Percentiles rank a stretch among this genome's conserved stretches.
Evolutionary conservation across 2,888 invertebrate genomes (phyloP).

Genomic region (Melanotus villosus): DNA sequence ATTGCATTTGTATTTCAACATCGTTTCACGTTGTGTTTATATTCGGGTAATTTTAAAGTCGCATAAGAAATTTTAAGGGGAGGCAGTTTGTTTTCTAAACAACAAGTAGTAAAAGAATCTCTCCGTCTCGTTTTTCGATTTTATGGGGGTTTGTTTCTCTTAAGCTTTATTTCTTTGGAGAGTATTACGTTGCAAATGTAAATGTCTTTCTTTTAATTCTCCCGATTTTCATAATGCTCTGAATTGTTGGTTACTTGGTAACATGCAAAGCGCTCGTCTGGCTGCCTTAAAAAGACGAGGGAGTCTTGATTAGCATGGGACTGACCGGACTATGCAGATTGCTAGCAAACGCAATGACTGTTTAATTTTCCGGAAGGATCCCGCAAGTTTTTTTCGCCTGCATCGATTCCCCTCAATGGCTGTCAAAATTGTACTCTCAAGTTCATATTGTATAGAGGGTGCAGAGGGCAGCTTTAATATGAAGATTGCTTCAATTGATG

Average conservation of each 20-base stretch:
- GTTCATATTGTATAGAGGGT: constrained; percentile 62
- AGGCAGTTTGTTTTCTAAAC: neutral
- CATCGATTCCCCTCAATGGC: constrained; percentile 59
- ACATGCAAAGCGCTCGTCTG: constrained; percentile 53
- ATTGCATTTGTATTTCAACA: too few species aligned
- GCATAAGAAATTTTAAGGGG: neutral
- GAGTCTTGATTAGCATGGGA: constrained; percentile 56
- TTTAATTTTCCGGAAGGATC: constrained; percentile 63
- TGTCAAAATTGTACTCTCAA: constrained; percentile 65
- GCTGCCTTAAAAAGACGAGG: constrained; percentile 50
- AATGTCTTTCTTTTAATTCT: constrained; percentile 40
- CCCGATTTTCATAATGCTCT: constrained; percentile 40
- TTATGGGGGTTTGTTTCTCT: constrained; percentile 23
- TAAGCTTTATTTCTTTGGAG: constrained; percentile 34
- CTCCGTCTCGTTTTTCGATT: neutral
- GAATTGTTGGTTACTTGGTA: constrained; percentile 32
- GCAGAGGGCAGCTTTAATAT: constrained; percentile 65
- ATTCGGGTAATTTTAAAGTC: too few species aligned
- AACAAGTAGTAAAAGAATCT: neutral
- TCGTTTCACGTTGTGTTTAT: too few species aligned
- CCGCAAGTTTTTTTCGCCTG: constrained; percentile 56
- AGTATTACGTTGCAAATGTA: constrained; percentile 35
- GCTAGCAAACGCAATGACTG: constrained; percentile 56
- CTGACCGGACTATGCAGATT: constrained; percentile 61
- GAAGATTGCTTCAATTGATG: constrained; percentile 68